phyloP scores from a whole-genome alignment of 1,140 invertebrate species.

The Eubasilissa regina region DNA sequence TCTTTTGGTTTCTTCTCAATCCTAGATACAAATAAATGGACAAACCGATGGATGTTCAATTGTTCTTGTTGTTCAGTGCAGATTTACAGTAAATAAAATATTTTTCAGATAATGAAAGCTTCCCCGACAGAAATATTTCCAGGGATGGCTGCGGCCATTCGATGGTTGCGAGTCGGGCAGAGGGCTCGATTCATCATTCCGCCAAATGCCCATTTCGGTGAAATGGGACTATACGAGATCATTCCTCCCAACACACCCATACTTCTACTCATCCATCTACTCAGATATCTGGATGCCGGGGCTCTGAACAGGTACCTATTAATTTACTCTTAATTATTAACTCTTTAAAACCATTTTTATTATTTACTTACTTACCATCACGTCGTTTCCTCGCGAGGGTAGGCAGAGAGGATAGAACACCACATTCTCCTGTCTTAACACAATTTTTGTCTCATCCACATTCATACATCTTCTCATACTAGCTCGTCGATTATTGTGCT shows the following conservation, averaged over 20 bases:
- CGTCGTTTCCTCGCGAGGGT: too few relatives aligned
- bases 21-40: too few relatives aligned
- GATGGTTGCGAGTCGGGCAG: slow-evolving; percentile 19
- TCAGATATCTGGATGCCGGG: slow-evolving; percentile 14
- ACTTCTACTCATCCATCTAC: slow-evolving; percentile 1
- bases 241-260: slow-evolving; percentile 7
- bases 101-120: slow-evolving; percentile 11
- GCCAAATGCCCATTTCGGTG: not conserved
- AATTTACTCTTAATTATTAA: not conserved
- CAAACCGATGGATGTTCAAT: too few relatives aligned
- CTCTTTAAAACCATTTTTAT: not conserved
- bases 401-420: too few relatives aligned
- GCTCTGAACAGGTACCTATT: not conserved
- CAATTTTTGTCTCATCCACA: too few relatives aligned
- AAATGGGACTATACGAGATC: not conserved
- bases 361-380: too few relatives aligned
- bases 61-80: too few relatives aligned
- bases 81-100: too few relatives aligned
- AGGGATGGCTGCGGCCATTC: slow-evolving; percentile 14
- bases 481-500: not conserved
- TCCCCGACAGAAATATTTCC: slow-evolving; percentile 5
- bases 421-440: too few relatives aligned
- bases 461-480: too few relatives aligned
- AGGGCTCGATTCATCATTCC: not conserved
- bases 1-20: too few relatives aligned